These are phyloP conservation scores for Thripadectes ignobilis DNA, from an alignment of 2,797 vertebrate species.

Conservation along the genomic window DNA sequence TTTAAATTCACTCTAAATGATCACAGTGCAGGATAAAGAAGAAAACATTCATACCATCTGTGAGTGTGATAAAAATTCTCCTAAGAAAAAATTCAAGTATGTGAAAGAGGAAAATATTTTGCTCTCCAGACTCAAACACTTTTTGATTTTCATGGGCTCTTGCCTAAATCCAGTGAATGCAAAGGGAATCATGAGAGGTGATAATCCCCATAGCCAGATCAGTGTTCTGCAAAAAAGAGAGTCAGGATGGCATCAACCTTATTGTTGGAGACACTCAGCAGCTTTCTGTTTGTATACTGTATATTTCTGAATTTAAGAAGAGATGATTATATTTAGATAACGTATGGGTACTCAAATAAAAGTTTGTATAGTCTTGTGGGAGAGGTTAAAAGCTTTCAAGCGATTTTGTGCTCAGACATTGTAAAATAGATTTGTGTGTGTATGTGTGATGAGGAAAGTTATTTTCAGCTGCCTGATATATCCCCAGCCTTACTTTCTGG, in stretches of 20 bases:
- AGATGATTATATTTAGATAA: neutral
- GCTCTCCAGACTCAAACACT: neutral
- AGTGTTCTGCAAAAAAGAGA: neutral
- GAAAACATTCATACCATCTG: neutral
- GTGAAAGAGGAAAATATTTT: neutral
- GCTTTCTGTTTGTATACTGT: neutral
- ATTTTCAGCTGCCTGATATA: neutral
- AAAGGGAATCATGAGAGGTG: neutral
- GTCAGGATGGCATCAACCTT: neutral
- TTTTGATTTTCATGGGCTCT: neutral
- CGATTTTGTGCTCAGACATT: neutral
- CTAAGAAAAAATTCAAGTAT: neutral
- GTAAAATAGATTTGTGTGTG: neutral
- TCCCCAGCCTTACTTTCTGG: neutral
- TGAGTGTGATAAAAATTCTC: neutral
- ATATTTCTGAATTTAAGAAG: neutral
- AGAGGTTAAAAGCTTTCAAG: conserved; percentile 9
- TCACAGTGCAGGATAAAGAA: neutral
- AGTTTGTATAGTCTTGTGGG: neutral
- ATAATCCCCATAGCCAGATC: neutral
- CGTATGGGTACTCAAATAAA: neutral
- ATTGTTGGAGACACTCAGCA: neutral
- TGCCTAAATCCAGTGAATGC: neutral
- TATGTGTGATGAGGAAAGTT: neutral
- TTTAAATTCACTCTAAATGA: neutral